phyloP scores from a whole-genome alignment of 2,797 vertebrate genomes.

The Bothrops alternatus region DNA sequence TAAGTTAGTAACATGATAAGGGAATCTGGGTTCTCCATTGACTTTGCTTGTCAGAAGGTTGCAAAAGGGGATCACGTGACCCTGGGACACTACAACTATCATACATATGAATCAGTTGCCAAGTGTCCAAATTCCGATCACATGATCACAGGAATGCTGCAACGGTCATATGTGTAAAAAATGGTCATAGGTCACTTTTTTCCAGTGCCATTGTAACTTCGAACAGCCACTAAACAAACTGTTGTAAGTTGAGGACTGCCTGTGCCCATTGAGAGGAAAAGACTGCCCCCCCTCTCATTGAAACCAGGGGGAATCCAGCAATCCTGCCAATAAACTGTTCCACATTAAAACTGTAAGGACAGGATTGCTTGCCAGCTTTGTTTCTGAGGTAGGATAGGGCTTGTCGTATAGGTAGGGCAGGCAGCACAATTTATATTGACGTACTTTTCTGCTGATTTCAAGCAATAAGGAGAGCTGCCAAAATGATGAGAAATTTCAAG shows the following conservation, averaged over 20 bases:
- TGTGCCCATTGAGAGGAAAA: background rate
- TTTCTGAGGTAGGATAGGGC: background rate
- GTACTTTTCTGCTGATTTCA: background rate
- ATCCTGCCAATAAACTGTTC: background rate
- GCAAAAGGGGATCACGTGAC: background rate
- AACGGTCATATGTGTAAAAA: background rate
- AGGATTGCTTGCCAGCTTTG: background rate
- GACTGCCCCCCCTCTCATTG: too few species aligned
- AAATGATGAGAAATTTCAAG: background rate
- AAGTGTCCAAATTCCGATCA: background rate
- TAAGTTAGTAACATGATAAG: background rate
- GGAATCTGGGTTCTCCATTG: background rate
- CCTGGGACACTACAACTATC: background rate
- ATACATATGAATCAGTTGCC: background rate
- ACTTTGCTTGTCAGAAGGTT: background rate
- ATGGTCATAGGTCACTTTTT: background rate
- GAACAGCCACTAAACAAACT: background rate
- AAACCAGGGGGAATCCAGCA: background rate
- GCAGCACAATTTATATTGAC: background rate
- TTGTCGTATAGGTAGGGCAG: background rate
- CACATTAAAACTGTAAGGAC: background rate
- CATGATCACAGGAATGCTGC: background rate
- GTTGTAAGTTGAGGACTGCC: background rate
- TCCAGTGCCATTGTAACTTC: background rate
- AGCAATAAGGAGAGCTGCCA: background rate